A percentile compares a stretch with the other conserved stretches of the same genome.
Evolutionary conservation across 2,113 vertebrate species (phyloP).

Genomic region (Toxotes jaculatrix): DNA sequence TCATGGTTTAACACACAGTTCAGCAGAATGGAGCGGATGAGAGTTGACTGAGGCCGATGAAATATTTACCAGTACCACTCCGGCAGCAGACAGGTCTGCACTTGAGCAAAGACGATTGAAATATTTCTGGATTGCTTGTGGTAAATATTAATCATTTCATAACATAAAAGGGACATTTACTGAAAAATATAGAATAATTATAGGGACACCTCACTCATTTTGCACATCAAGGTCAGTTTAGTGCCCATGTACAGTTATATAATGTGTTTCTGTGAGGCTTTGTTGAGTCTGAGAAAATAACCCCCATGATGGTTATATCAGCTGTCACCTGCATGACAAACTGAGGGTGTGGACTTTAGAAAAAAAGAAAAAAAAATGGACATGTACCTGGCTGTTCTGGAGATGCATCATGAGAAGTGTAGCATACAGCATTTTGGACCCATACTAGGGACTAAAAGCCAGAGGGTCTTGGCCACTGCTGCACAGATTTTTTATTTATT

Average conservation of each 20-base stretch:
- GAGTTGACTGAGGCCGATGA: conserved; percentile 54
- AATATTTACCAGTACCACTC: conserved; percentile 51
- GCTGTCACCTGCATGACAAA: too few relatives aligned
- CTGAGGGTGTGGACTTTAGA: background rate
- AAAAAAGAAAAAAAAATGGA: too few relatives aligned
- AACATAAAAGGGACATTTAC: background rate
- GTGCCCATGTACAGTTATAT: background rate
- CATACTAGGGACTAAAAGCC: background rate
- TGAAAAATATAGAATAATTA: background rate
- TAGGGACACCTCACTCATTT: background rate
- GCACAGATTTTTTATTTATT: too few relatives aligned
- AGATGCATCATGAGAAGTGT: background rate
- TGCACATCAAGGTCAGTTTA: background rate
- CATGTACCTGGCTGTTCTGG: background rate
- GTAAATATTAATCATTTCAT: background rate
- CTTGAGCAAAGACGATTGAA: background rate
- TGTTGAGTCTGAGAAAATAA: background rate
- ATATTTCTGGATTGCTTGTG: background rate
- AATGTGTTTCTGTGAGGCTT: background rate
- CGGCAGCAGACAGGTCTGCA: conserved; percentile 29
- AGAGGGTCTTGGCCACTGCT: too few relatives aligned
- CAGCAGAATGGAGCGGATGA: conserved; percentile 45
- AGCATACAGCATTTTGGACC: background rate
- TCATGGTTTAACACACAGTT: conserved; percentile 24
- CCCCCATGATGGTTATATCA: background rate